Percentiles rank a stretch among this genome's conserved stretches.
phyloP scores from a whole-genome alignment of 2,113 vertebrate species.

The Ammospiza nelsoni region DNA sequence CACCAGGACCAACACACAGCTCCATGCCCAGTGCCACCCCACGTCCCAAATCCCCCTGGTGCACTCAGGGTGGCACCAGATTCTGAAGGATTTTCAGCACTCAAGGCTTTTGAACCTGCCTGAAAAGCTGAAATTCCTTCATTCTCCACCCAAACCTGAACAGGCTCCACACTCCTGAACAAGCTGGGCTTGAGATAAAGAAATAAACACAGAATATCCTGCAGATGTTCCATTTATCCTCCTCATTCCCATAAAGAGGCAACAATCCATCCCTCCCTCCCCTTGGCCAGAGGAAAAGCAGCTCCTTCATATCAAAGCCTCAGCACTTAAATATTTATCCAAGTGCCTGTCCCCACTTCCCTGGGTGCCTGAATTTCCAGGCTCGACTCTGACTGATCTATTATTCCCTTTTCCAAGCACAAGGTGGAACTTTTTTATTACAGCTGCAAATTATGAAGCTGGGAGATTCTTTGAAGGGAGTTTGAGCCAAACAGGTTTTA shows the following conservation, averaged over 20 bases:
- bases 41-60: accelerated
- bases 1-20: accelerated
- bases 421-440: constrained; percentile 59
- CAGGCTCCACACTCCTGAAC: not conserved
- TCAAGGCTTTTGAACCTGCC: not conserved
- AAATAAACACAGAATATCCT: not conserved
- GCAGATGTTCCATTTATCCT: not conserved
- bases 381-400: constrained; percentile 68
- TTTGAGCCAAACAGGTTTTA: not conserved
- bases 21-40: accelerated
- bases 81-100: not conserved
- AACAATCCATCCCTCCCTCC: not conserved
- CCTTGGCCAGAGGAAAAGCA: not conserved
- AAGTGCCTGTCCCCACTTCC: constrained; percentile 27
- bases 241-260: constrained; percentile 10
- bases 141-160: not conserved
- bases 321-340: constrained; percentile 63
- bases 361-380: constrained; percentile 26
- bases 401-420: constrained; percentile 74
- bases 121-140: not conserved
- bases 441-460: constrained; percentile 49
- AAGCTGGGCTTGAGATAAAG: not conserved
- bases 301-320: constrained; percentile 57
- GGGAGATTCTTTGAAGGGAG: constrained; percentile 57
- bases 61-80: accelerated